A percentile compares a stretch with the other conserved stretches of the same genome.
phyloP scores from a whole-genome alignment of 2,888 invertebrate genomes.

The Caenorhabditis drosophilae region DNA sequence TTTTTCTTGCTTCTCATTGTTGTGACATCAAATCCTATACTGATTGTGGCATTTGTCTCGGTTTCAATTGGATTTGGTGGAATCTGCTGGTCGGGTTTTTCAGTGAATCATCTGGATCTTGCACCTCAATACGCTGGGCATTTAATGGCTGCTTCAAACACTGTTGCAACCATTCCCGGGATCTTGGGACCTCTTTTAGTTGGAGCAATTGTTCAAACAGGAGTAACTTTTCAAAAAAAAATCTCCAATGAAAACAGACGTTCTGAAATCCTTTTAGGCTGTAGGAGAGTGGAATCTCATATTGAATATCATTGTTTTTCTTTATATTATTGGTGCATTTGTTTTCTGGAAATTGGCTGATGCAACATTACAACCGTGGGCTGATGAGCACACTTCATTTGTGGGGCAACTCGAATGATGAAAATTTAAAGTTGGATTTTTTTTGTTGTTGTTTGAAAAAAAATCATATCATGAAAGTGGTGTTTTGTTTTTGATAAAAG shows the following conservation, averaged over 20 bases:
- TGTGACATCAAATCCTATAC: conserved; percentile 76
- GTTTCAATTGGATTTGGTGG: conserved; percentile 87
- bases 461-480: too few relatives aligned
- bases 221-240: conserved; percentile 72
- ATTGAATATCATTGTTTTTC: conserved; percentile 83
- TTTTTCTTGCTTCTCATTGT: conserved; percentile 85
- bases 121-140: conserved; percentile 90
- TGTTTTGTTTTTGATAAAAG: too few relatives aligned
- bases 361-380: conserved; percentile 84
- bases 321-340: conserved; percentile 84
- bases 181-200: conserved; percentile 86
- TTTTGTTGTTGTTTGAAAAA: too few relatives aligned
- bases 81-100: conserved; percentile 89
- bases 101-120: conserved; percentile 82
- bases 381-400: conserved; percentile 58
- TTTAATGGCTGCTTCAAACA: conserved; percentile 89
- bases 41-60: conserved; percentile 82
- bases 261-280: too few relatives aligned
- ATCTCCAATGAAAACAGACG: too few relatives aligned
- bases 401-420: conserved; percentile 44
- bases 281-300: conserved; percentile 83
- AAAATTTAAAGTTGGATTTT: too few relatives aligned
- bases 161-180: conserved; percentile 87
- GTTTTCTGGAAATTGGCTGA: conserved; percentile 84
- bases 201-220: conserved; percentile 79